A percentile compares a stretch with the other conserved stretches of the same genome.
Conservation (phyloP, 2,113 vertebrate species). For the Alethe castanea region DNA sequence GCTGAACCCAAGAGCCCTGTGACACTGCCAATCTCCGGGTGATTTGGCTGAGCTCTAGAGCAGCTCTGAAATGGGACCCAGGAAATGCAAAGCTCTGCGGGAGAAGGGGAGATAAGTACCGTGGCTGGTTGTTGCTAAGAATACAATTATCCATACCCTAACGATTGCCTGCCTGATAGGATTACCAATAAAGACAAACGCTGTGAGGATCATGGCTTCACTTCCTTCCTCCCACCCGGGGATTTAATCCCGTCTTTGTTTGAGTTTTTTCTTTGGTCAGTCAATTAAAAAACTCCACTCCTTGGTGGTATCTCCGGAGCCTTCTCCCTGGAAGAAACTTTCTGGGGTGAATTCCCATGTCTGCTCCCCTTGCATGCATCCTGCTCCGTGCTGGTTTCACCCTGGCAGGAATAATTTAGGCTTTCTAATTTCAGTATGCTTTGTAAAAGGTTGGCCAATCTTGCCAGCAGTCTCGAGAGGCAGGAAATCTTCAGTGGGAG, state of each 20-base stretch:
- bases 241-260: background rate
- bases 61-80: background rate
- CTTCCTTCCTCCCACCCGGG: background rate
- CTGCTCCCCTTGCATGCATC: background rate
- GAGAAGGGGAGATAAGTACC: background rate
- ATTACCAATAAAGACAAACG: conserved; percentile 43
- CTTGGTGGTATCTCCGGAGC: background rate
- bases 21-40: background rate
- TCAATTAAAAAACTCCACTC: background rate
- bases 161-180: conserved; percentile 39
- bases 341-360: background rate
- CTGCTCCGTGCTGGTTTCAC: background rate
- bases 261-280: background rate
- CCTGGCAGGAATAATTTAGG: background rate
- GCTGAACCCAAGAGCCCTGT: background rate
- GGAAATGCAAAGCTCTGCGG: background rate
- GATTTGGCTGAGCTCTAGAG: background rate
- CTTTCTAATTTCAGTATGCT: conserved; percentile 29
- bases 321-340: background rate
- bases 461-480: background rate
- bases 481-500: background rate
- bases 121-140: conserved; percentile 40
- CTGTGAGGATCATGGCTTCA: conserved; percentile 1
- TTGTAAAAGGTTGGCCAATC: background rate
- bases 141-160: conserved; percentile 5